Evolutionary conservation across 2,888 invertebrate genomes (phyloP), one percentile per base, ranked within the genome.

Genomic region (Deilephila elpenor): DNA sequence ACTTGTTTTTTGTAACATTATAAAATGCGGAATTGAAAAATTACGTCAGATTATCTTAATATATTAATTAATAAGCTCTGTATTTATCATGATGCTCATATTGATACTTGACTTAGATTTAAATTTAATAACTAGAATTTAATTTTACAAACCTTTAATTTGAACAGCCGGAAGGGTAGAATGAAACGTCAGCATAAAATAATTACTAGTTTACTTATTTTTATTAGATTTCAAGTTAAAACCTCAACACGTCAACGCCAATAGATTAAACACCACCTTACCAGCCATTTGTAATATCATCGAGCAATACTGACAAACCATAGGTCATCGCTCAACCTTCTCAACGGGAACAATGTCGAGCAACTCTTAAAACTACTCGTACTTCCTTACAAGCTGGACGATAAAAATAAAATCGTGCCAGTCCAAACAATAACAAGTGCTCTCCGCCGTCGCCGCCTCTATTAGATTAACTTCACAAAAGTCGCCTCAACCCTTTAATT

Each of bases 401-500:
- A 80, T 82, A 82, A 83, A 83, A 85, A 84, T 82, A 81, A 84
- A 84, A 80, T 79, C 71, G 72, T 78, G 76, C 64, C 77, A 75
- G 78, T 83, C 82, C 79, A 81, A 83, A 84, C 84, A 84, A 82
- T 84, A 84, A 84, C 82, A 84, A 85, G 82, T 79, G 80, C 78
- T 80, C 61, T 75, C 78, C 76, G 80, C 75, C 79, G 77, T 78
- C 78, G 80, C 80, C 81, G 80, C 81, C n/a, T 83, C 86, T 88
- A 89, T 91, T 89, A 86, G 85, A 88, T 90, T 88, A 88, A 84
- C 89, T 87, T 86, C 83, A 90, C 88, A 88, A 91, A 88, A 88
- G 89, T 83, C 84, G 81, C 79, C 80, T 79, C 76, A 77, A 76
- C 78, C 80, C 77, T 78, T 80, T 85, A 81, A 85, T 84, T 84